phyloP scores from a whole-genome alignment of 2,797 vertebrate genomes.

The Diglossa cyanea region DNA sequence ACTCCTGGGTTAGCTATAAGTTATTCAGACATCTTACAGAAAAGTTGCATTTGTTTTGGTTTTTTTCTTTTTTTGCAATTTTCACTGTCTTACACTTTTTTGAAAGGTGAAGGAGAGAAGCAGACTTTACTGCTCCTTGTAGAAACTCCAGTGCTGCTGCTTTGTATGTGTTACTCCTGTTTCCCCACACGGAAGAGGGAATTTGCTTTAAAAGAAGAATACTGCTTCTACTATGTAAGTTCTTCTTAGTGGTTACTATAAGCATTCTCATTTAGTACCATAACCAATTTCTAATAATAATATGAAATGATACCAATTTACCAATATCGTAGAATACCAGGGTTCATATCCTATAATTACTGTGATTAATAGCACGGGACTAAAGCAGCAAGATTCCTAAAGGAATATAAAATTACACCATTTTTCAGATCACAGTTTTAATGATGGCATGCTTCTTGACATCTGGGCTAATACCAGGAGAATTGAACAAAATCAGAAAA shows the following conservation, averaged over 20 bases:
- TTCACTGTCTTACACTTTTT: neutral
- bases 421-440: neutral
- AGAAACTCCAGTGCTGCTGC: neutral
- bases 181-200: neutral
- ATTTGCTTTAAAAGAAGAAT: neutral
- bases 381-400: neutral
- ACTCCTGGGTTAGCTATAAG: conserved; percentile 76
- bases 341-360: neutral
- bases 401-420: neutral
- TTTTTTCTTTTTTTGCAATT: neutral
- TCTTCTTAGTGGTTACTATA: neutral
- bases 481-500: neutral
- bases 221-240: neutral
- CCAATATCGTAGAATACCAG: neutral
- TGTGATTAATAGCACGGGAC: neutral
- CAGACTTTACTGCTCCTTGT: neutral
- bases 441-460: neutral
- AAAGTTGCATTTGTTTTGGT: conserved; percentile 49
- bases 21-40: conserved; percentile 73
- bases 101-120: conserved; percentile 27
- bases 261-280: neutral
- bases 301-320: neutral
- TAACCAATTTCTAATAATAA: neutral
- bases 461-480: neutral
- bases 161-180: neutral